These are phyloP conservation scores for Congeria kusceri DNA, from an alignment of 2,888 invertebrate species.

Conservation along the genomic window DNA sequence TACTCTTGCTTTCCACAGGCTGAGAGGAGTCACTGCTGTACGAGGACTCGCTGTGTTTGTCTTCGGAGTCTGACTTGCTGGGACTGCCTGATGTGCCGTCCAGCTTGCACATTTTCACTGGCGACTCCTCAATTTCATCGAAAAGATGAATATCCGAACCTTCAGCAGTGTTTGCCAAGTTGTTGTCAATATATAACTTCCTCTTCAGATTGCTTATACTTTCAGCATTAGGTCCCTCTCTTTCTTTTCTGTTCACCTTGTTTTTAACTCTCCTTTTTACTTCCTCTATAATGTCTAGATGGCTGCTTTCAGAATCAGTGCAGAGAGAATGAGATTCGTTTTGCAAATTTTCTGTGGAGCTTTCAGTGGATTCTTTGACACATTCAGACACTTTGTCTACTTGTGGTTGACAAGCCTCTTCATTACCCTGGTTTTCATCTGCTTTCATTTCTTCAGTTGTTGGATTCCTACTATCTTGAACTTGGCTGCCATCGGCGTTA, in stretches of 20 bases:
- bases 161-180: too few relatives aligned
- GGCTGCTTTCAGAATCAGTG: background rate
- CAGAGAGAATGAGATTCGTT: too few relatives aligned
- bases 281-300: background rate
- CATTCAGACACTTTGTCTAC: too few relatives aligned
- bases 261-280: background rate
- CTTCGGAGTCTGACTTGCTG: conserved; percentile 11
- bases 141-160: too few relatives aligned
- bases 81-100: conserved; percentile 52
- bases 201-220: background rate
- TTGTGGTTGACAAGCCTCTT: too few relatives aligned
- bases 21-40: background rate
- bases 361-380: too few relatives aligned
- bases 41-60: conserved; percentile 1
- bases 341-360: too few relatives aligned
- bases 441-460: too few relatives aligned
- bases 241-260: background rate
- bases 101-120: conserved; percentile 36
- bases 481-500: too few relatives aligned
- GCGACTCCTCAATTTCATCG: background rate
- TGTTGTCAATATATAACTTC: background rate
- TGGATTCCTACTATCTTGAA: too few relatives aligned
- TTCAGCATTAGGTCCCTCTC: background rate
- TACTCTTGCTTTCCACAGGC: background rate
- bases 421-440: too few relatives aligned